Percentiles rank a stretch among this genome's conserved stretches.
These are phyloP conservation scores for Erythrocercus mccallii DNA, from an alignment of 2,113 vertebrate genomes.

Conservation along the genomic window DNA sequence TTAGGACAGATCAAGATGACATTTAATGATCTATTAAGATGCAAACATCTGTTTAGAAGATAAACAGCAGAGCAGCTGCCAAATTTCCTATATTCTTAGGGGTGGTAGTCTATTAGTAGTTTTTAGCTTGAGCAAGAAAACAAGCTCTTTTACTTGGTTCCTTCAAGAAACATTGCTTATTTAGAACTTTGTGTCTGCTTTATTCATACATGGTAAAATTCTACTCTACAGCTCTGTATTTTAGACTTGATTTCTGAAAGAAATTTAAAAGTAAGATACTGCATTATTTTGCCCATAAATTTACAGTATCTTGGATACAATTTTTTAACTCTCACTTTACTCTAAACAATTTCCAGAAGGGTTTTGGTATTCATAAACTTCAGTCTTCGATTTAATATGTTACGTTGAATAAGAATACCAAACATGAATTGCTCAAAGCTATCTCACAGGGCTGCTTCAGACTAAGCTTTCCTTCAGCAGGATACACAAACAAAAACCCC, in stretches of 20 bases:
- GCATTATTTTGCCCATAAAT: not conserved
- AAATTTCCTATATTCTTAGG: not conserved
- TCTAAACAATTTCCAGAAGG: not conserved
- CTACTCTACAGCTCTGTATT: not conserved
- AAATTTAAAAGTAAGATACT: not conserved
- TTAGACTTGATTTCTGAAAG: not conserved
- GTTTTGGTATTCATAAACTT: not conserved
- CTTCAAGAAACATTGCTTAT: not conserved
- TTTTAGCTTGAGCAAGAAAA: not conserved
- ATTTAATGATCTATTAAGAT: not conserved
- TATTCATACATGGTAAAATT: not conserved
- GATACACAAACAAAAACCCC: not conserved
- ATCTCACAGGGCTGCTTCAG: not conserved
- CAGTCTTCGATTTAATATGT: not conserved
- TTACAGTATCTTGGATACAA: not conserved
- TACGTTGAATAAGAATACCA: not conserved
- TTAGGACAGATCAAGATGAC: not conserved
- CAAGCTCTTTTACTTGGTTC: not conserved
- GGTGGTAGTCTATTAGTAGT: rapidly evolving
- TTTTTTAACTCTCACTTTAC: not conserved
- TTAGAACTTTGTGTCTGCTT: not conserved
- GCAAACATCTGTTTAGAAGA: not conserved
- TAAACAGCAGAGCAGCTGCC: not conserved
- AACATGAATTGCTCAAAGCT: not conserved
- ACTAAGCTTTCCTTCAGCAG: not conserved